These are phyloP conservation scores for Syngnathus rostellatus DNA, from an alignment of 2,797 vertebrate genomes.

Conservation along the genomic window DNA sequence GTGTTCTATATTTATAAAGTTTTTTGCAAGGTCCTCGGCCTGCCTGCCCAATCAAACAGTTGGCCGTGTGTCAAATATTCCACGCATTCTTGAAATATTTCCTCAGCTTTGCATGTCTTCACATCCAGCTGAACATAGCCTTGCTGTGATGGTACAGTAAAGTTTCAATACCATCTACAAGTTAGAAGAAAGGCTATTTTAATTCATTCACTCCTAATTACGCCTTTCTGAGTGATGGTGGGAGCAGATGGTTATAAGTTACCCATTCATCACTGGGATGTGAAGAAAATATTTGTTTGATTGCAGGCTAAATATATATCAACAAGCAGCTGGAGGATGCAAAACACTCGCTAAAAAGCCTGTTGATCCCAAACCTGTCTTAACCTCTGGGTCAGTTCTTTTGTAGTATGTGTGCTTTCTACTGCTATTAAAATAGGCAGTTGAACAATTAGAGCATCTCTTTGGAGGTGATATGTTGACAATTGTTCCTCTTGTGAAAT, in stretches of 20 bases:
- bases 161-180: not conserved
- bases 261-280: conserved; percentile 38
- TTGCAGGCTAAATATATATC: conserved; percentile 64
- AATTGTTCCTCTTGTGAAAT: conserved; percentile 21
- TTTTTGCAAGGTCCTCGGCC: conserved; percentile 25
- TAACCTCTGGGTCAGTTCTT: conserved; percentile 40
- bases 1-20: conserved; percentile 1
- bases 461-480: conserved; percentile 37
- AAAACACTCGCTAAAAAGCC: conserved; percentile 50
- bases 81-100: conserved; percentile 56
- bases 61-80: conserved; percentile 61
- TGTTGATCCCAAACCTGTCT: conserved; percentile 51
- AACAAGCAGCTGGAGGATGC: conserved; percentile 50
- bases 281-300: conserved; percentile 34
- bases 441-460: conserved; percentile 39
- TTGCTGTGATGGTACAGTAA: conserved; percentile 18
- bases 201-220: conserved; percentile 26
- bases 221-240: conserved; percentile 23
- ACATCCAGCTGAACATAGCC: conserved; percentile 42
- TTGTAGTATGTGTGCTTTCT: conserved; percentile 28
- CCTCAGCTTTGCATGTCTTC: conserved; percentile 42
- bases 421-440: conserved; percentile 37
- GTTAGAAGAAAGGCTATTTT: conserved; percentile 13
- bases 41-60: conserved; percentile 59
- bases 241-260: conserved; percentile 26